Evolutionary conservation across 2,113 vertebrate genomes (phyloP), one percentile per base, ranked within the genome.

Genomic region (Tautogolabrus adspersus): DNA sequence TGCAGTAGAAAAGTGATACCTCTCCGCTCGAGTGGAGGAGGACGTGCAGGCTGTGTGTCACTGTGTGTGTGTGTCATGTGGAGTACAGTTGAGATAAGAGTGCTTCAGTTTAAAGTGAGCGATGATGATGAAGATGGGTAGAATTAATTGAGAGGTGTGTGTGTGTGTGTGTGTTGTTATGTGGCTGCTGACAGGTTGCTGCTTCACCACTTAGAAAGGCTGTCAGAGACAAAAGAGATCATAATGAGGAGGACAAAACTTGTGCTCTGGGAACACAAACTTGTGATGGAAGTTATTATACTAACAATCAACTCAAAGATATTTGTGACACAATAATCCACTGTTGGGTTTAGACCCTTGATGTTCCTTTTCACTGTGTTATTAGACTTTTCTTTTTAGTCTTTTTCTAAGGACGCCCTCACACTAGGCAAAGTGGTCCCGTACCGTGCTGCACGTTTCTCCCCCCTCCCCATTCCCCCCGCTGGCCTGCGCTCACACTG

Each of bases 1-100:
- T 77, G 56, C 6, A 60, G 65, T 23, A 49, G 73, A 82, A 87
- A 42, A 81, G 69, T 38, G 74, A 87, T 82, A 84, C 68, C 23
- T 60, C 66, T 71, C 59, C 16, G n/a, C 78, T 59, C 13, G 40
- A 74, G 68, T 46, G 73, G 74, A 79, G 64, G 77, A 75, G 84
- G 83, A 90, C 83, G 70, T 46, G 63, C 52, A 37, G 60, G 40
- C 47, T 72, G 77, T 66, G 22, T 63, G 52, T 79, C 58, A 49
- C 18, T 63, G 79, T 85, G 58, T 55, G 51, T 55, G 72, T 54
- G 57, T 54, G 85, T 70, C 72, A 72, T 72, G 73, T 81, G 71
- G 59, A 78, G 73, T 78, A 71, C 58, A 78, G 51, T 26, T n/a
- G 40, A 76, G 82, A 81, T 30, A 61, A 76, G 59, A 62, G 42